Base-by-base conservation (phyloP, 1,140 invertebrate genomes). In the Aleiodes sp. region DNA sequence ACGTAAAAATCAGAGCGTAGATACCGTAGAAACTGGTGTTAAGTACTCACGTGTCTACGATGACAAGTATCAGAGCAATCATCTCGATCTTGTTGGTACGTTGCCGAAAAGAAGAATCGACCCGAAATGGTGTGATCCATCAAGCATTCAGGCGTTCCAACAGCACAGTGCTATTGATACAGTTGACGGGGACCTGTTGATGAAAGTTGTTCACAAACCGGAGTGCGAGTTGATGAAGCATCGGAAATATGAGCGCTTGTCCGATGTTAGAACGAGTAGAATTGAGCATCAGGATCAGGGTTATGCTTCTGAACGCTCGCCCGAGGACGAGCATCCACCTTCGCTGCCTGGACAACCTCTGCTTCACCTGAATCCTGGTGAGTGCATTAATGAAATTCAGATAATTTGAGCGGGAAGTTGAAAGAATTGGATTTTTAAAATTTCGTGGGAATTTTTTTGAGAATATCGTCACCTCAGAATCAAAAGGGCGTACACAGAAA, bases 291-390 rank as follows among this genome's bases (percentile, higher is more conserved):
- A 91, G 79, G 91, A 93, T 82, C 91, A 93, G 77, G 92, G 92
- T 35, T 93, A 94, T 80, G 92, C 90, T 2, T 93, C 91, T 0
- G 92, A 93, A 77, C 85, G 92, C n/a, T 93, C 92, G 0, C 92
- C 91, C 0, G 92, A 93, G 80, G 92, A 93, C 56, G 92, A 93
- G 77, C 90, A 90, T 82, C 89, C 90, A 2, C 91, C 91, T 1
- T 88, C 90, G 37, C 80, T 91, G 26, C 90, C 90, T 4, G 87
- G 79, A 46, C 79, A 81, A 56, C 76, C 77, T 2, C 81, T 56
- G 8, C 84, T 75, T 76, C 81, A 26, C 14, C n/a, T 59, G 1
- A 80, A 79, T 24, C 76, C 79, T 41, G 84, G 84, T 85, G 68
- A 81, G 75, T 65, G 12, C 16, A 16, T 24, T 14, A 19, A 24